Evolutionary conservation across 2,888 invertebrate genomes (phyloP), one percentile per base, ranked within the genome.

Genomic region (Philaethria dido): DNA sequence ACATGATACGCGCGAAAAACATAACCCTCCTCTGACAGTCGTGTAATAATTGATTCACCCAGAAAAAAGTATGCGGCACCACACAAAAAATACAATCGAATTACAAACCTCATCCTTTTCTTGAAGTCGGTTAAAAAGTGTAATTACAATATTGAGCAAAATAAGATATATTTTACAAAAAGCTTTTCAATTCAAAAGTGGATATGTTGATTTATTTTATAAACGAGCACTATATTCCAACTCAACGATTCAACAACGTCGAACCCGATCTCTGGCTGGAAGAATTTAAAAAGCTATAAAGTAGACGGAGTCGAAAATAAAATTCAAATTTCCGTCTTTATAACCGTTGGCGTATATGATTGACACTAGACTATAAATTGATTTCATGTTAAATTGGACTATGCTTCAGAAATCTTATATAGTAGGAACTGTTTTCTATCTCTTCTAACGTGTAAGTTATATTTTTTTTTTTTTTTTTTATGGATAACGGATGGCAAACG

Each of bases 321-420:
- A 48, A 48, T 48, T 48, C 22, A 48, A 48, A 48, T 50, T 25
- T n/a, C 48, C 25, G n/a, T n/a, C 25, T n/a, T 25, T 25, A 50
- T 50, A 47, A 50, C 25, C 9, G n/a, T n/a, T 50, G 25, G 25
- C 25, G 25, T 50, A 50, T 50, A n/a, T 50, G 14, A 25, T 25
- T 48, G 48, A 48, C 13, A 47, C 48, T 8, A 48, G 22, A 50
- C 50, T 50, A n/a, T 25, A 50, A 50, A 50, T 50, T 25, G 50
- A 25, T 8, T 50, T 48, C 1, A 48, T 50, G 8, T 50, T 25
- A 50, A 5, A 25, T 50, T 48, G n/a, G 25, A 25, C 25, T 50
- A 8, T 25, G 25, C 9, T 25, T 48, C 14, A 25, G 50, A 22
- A 22, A 4, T 22, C 22, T 5, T 1, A 20, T 22, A 5, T 48